These are phyloP conservation scores for Pseudoatta argentina DNA, from an alignment of 1,140 invertebrate species.

Conservation along the genomic window DNA sequence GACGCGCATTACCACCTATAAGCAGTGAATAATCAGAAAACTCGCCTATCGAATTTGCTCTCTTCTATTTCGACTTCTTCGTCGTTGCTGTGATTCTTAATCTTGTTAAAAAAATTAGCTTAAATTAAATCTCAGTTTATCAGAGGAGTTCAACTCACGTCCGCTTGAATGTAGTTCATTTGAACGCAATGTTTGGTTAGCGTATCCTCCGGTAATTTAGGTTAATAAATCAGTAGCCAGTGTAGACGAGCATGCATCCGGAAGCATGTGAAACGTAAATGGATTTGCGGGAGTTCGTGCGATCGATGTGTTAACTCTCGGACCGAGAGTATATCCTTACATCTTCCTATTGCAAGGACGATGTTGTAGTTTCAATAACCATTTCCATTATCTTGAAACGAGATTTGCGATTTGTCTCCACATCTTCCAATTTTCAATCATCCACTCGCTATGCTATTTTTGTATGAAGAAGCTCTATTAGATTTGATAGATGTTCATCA, in stretches of 20 bases:
- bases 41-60: constrained; percentile 28
- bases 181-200: constrained; percentile 32
- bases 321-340: constrained; percentile 55
- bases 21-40: constrained; percentile 21
- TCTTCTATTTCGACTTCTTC: neutral
- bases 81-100: neutral
- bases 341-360: constrained; percentile 35
- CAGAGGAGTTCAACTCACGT: constrained; percentile 4
- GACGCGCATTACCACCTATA: neutral
- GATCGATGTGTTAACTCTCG: constrained; percentile 57
- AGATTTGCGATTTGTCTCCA: constrained; percentile 25
- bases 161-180: neutral
- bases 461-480: neutral
- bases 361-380: constrained; percentile 56
- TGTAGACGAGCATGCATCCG: neutral
- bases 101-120: constrained; percentile 25
- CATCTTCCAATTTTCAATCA: constrained; percentile 8
- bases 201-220: constrained; percentile 35
- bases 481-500: constrained; percentile 11
- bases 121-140: neutral
- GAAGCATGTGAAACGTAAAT: constrained; percentile 53
- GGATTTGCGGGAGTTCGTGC: constrained; percentile 32
- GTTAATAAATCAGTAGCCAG: constrained; percentile 38
- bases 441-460: neutral
- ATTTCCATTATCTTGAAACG: constrained; percentile 45